Percentiles rank a stretch among this genome's conserved stretches.
Evolutionary conservation across 2,113 vertebrate species (phyloP).

Genomic region (Apodemus speciosus): DNA sequence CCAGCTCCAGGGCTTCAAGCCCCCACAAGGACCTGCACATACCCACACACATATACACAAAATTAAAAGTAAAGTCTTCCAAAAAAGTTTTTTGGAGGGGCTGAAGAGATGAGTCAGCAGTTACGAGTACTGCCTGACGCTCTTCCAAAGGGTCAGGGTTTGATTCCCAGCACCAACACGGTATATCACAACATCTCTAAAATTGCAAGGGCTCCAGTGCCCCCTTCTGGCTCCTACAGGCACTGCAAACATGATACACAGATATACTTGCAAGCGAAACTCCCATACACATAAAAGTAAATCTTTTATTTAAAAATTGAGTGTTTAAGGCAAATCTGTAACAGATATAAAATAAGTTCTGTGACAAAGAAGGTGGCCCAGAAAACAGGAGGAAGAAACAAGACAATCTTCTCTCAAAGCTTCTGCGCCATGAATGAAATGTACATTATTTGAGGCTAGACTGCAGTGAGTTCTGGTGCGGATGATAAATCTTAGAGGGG

Average conservation of each 20-base stretch:
- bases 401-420: neutral
- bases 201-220: neutral
- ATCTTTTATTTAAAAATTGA: neutral
- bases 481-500: neutral
- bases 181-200: neutral
- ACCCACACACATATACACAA: neutral
- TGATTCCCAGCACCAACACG: neutral
- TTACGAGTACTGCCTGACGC: too few relatives aligned
- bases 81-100: neutral
- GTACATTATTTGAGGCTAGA: neutral
- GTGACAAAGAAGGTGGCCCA: neutral
- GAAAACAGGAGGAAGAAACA: neutral
- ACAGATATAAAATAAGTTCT: neutral
- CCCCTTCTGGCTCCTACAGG: neutral
- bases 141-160: neutral
- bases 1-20: neutral
- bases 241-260: neutral
- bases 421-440: neutral
- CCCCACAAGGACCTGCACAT: neutral
- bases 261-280: neutral
- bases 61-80: neutral
- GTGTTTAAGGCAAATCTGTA: neutral
- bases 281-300: neutral
- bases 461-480: neutral
- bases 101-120: neutral